A percentile compares a stretch with the other conserved stretches of the same genome.
Evolutionary conservation across 2,888 invertebrate genomes (phyloP).

Genomic region (Meteorus colon): DNA sequence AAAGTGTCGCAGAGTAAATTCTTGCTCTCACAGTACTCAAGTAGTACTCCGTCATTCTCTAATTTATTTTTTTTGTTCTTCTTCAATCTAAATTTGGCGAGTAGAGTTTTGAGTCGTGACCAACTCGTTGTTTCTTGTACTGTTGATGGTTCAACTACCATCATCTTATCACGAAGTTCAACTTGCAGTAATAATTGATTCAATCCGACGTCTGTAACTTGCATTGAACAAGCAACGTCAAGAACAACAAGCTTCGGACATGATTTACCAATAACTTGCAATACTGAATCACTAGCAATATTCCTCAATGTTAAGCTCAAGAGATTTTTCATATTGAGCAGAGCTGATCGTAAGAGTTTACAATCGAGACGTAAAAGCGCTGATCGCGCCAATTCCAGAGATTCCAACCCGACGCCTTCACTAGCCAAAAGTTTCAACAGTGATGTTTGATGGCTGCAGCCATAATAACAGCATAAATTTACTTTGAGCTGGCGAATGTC

Average conservation of each 20-base stretch:
- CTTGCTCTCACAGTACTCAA: constrained; percentile 70
- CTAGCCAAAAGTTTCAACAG: constrained; percentile 68
- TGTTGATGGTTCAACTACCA: constrained; percentile 30
- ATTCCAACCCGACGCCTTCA: constrained; percentile 70
- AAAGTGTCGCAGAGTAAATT: constrained; percentile 71
- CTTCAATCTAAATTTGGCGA: constrained; percentile 60
- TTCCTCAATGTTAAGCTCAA: constrained; percentile 70
- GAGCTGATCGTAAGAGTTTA: constrained; percentile 67
- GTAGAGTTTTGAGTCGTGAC: constrained; percentile 63
- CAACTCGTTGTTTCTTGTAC: constrained; percentile 62
- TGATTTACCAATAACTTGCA: constrained; percentile 70
- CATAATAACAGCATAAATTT: constrained; percentile 73
- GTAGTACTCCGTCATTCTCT: constrained; percentile 58
- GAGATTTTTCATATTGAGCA: constrained; percentile 69
- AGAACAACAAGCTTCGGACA: constrained; percentile 70
- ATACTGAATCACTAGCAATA: constrained; percentile 71
- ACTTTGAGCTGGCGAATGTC: constrained; percentile 70
- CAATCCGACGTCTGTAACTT: constrained; percentile 72
- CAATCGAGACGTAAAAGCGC: constrained; percentile 71
- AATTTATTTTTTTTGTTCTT: constrained; percentile 59
- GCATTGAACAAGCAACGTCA: constrained; percentile 72
- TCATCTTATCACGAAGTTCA: constrained; percentile 67
- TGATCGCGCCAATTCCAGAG: constrained; percentile 69
- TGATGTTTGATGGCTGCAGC: constrained; percentile 73
- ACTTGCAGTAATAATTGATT: constrained; percentile 70